These are phyloP conservation scores for Nomia melanderi DNA, from an alignment of 1,140 invertebrate genomes.

Conservation along the genomic window DNA sequence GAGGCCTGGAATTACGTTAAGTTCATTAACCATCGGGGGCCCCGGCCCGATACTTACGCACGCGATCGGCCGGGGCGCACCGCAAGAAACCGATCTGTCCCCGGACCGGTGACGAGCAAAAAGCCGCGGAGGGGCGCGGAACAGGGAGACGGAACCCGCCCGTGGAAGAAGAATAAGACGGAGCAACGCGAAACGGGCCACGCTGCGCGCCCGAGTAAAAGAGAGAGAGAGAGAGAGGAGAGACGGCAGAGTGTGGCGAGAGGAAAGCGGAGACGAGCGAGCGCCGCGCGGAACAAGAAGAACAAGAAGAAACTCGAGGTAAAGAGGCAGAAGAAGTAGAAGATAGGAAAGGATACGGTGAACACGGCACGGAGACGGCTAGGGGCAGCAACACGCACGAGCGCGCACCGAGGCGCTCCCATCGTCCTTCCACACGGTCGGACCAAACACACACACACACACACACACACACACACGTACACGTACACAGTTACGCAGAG, in stretches of 20 bases:
- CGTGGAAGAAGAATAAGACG: constrained; percentile 11
- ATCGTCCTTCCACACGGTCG: background rate
- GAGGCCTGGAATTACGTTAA: constrained; percentile 65
- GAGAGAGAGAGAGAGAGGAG: background rate
- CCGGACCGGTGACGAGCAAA: constrained; percentile 35
- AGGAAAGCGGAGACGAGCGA: too few relatives aligned
- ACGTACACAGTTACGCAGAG: background rate
- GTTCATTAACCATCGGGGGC: constrained; percentile 64
- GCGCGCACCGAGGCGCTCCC: background rate
- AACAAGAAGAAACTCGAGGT: constrained; percentile 8
- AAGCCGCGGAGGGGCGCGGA: background rate
- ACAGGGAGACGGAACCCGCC: constrained; percentile 11
- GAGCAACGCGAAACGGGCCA: constrained; percentile 10
- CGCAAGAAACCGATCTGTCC: constrained; percentile 56
- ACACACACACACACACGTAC: background rate
- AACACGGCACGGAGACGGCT: background rate
- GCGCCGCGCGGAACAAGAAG: background rate
- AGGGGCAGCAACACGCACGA: constrained; percentile 5
- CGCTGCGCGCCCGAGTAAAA: background rate
- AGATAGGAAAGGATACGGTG: constrained; percentile 31
- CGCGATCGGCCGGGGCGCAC: constrained; percentile 52
- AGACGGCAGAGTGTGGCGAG: background rate
- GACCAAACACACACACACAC: background rate
- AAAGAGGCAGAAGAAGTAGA: constrained; percentile 13
- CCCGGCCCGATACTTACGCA: constrained; percentile 52